Evolutionary conservation across 2,888 invertebrate genomes (phyloP).

Genomic region (Melikaiella ostensackeni): DNA sequence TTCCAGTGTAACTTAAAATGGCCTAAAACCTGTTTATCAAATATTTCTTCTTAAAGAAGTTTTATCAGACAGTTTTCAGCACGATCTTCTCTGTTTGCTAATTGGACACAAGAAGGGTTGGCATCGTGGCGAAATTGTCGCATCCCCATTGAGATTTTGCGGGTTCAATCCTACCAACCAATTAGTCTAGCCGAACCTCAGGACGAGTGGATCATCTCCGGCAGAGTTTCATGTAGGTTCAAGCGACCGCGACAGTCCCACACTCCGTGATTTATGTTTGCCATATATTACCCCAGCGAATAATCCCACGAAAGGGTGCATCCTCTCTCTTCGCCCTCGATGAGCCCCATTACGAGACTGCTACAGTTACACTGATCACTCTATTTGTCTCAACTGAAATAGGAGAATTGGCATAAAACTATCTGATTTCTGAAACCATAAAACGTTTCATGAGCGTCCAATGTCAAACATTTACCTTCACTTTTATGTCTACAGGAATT

Average conservation of each 20-base stretch:
- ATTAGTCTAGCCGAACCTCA: slow-evolving; percentile 55
- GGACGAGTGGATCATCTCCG: slow-evolving; percentile 66
- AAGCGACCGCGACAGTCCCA: slow-evolving; percentile 65
- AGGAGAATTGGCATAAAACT: slow-evolving; percentile 24
- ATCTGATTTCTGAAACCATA: too few species aligned
- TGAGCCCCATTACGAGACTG: slow-evolving; percentile 52
- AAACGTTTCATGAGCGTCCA: too few species aligned
- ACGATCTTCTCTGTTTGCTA: not conserved
- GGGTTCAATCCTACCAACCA: slow-evolving; percentile 53
- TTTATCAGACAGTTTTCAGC: not conserved
- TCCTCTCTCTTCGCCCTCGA: slow-evolving; percentile 58
- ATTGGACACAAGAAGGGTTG: slow-evolving; percentile 27
- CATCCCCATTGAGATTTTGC: slow-evolving; percentile 50
- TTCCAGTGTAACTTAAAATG: too few species aligned
- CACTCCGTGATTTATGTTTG: slow-evolving; percentile 71
- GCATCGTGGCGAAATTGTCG: slow-evolving; percentile 29
- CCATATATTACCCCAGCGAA: slow-evolving; percentile 74
- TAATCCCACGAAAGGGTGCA: slow-evolving; percentile 75
- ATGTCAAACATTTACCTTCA: too few species aligned
- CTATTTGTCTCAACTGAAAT: slow-evolving; percentile 75
- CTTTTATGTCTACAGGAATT: too few species aligned
- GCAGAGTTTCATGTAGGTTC: slow-evolving; percentile 66
- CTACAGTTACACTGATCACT: slow-evolving; percentile 67
- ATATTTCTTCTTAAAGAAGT: not conserved
- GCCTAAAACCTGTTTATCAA: not conserved